Evolutionary conservation across 1,140 invertebrate genomes (phyloP), one percentile per base, ranked within the genome.

Genomic region (Plectrocnemia conspersa): DNA sequence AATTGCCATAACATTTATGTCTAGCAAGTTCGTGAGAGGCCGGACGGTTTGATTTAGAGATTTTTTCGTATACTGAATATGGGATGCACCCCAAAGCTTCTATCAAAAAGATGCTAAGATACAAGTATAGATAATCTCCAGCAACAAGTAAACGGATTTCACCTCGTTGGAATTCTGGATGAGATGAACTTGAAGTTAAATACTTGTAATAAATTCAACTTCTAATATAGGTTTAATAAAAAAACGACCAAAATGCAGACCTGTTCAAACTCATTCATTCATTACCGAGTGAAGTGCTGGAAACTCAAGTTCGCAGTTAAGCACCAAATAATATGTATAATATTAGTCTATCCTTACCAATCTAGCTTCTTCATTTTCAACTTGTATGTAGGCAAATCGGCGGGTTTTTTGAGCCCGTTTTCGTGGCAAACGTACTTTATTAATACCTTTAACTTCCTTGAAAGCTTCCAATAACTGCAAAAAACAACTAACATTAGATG

Each of bases 311-410:
- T 45, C 33, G 23, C 10, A 56, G 21, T 33, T 32, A 16, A 35
- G 22, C 21, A 24, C 41, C 41, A 11, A 24, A 24, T 24, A 44
- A 44, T 21, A 21, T 4, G n/a, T 44, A 44, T 23, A 29, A 18
- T 47, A 19, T 47, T 47, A 29, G 18, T 15, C 4, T 52, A 1
- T 24, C 27, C 38, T 33, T 73, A 77, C 76, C 70, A 76, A 66
- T 58, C 69, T 76, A 56, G 72, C 64, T 36, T 41, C 42, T 52
- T 67, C 67, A 61, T 73, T 64, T 0, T 58, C 47, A 6, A 77
- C 13, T 62, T 77, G 73, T n/a, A 78, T 60, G 61, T 71, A 75
- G 11, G 66, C 71, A 64, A 75, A 72, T 22, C 73, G 73, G 54
- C 67, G 67, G 6, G n/a, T 18, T 56, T 63, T 32, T n/a, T n/a